Evolutionary conservation across 1,140 invertebrate genomes (phyloP), one percentile per base, ranked within the genome.

Genomic region (Drosophila pruinosa): DNA sequence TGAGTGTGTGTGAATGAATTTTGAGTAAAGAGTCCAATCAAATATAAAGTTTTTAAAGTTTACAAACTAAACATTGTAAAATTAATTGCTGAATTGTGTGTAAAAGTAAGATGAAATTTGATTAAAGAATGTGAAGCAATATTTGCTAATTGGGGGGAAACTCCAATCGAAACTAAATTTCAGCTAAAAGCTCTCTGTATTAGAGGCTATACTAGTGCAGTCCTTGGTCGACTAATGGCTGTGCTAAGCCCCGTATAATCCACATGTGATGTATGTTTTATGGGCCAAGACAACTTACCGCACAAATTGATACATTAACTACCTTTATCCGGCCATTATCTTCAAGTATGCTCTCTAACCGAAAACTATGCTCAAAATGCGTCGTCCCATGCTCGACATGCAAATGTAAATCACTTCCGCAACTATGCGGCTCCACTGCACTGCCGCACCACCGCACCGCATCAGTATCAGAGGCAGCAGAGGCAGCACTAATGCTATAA

Each of bases 241-340:
- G 24, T 58, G 54, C n/a, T 58, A 59, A 59, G 41, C 56, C 8
- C 8, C 21, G 22, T 4, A 7, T 59, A 59, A 59, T 24, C 41
- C 43, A 12, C 56, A 28, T 31, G 45, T 61, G 45, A 61, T 61
- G 26, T 48, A 61, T 61, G 39, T 48, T 47, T 28, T 28, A 47
- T 15, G 24, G 39, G 28, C 8, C 48, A 34, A 39, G 63, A 39
- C 41, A 58, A 39, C 34, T 36, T 28, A 39, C 31, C 31, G 43
- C 24, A 45, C 68, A 61, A 86, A 83, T 83, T 83, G 80, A 83
- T 83, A 83, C 80, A 83, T 83, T 86, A 86, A 83, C 80, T 83
- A 83, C 81, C 80, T 80, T 80, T 82, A 83, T 86, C 81, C 80
- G 80, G 78, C 81, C 74, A 86, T 83, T 83, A 83, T 86, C 76